Evolutionary conservation across 2,113 vertebrate species (phyloP).

Genomic region (Rostratula benghalensis): DNA sequence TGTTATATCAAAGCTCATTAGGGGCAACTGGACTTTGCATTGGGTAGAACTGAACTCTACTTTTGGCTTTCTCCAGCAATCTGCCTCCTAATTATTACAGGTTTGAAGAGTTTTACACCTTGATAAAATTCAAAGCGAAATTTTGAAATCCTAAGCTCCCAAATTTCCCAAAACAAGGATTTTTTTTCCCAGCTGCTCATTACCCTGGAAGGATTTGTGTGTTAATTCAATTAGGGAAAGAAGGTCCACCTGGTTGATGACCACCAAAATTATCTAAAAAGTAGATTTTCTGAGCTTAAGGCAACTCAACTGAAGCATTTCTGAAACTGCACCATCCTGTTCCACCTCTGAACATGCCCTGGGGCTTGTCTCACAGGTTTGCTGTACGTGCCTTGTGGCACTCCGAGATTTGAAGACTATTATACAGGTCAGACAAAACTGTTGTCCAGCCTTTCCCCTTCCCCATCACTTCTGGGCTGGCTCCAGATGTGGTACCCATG

Average conservation of each 20-base stretch:
- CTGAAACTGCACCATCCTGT: not conserved
- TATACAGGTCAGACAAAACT: not conserved
- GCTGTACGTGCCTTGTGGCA: not conserved
- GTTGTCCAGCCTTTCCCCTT: not conserved
- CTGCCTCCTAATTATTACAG: not conserved
- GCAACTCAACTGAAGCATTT: not conserved
- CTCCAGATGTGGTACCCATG: not conserved
- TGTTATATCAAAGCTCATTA: not conserved
- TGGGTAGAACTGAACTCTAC: not conserved
- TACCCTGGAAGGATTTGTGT: not conserved
- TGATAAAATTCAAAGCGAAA: not conserved
- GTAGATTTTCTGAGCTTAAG: not conserved
- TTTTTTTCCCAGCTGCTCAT: not conserved
- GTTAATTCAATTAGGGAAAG: not conserved
- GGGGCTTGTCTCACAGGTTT: not conserved
- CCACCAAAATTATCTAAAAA: not conserved
- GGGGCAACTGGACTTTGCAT: not conserved
- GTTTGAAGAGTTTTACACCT: not conserved
- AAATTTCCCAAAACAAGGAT: not conserved
- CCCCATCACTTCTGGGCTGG: not conserved
- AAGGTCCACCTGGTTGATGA: not conserved
- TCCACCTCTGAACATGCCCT: not conserved
- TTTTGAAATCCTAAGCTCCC: not conserved
- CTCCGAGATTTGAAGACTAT: not conserved
- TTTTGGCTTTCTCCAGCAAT: not conserved